Base-by-base conservation (phyloP, 2,888 invertebrate species). In the Sesia apiformis region DNA sequence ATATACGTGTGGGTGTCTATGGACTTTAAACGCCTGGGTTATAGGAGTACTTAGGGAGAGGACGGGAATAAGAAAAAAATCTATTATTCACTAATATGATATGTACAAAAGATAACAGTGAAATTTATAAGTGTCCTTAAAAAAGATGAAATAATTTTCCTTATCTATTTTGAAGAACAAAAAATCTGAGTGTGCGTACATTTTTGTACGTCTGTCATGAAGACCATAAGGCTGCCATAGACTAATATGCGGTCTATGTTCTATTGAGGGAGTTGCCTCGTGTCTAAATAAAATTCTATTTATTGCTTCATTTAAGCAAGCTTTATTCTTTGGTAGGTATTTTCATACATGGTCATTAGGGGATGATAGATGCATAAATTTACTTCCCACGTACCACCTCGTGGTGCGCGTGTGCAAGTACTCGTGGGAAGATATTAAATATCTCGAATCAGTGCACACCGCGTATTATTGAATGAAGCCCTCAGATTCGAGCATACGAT, bases 381-480 rank as follows among this genome's bases (percentile, higher is more conserved):
- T 51, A 58, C 60, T 77, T 78, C 78, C 73, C 81, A 82, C 70
- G 74, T 65, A 63, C 60, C 58, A 51, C 58, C 63, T 64, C 62
- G 59, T 60, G 63, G 74, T 74, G 80, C 83, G 84, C 84, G 86
- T 76, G 76, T 76, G n/a, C 65, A 68, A 73, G 73, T 73, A 71
- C 75, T 81, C 88, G 86, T 89, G 88, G 86, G 88, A 89, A 88
- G 81, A 79, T 78, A 86, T 83, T 81, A 84, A 72, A 73, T 77
- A 80, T 79, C 81, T 71, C 79, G 76, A 74, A 76, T 75, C 82
- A 80, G 65, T 78, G 80, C 77, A 76, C 81, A 78, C 71, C 72
- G 65, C 63, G 63, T 65, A 65, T 64, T 63, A 62, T 64, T 80
- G 75, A 83, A 84, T 81, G 78, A 76, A 76, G 69, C 74, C 65